Evolutionary conservation across 2,113 vertebrate genomes (phyloP), one percentile per base, ranked within the genome.

Genomic region (Gavia stellata): DNA sequence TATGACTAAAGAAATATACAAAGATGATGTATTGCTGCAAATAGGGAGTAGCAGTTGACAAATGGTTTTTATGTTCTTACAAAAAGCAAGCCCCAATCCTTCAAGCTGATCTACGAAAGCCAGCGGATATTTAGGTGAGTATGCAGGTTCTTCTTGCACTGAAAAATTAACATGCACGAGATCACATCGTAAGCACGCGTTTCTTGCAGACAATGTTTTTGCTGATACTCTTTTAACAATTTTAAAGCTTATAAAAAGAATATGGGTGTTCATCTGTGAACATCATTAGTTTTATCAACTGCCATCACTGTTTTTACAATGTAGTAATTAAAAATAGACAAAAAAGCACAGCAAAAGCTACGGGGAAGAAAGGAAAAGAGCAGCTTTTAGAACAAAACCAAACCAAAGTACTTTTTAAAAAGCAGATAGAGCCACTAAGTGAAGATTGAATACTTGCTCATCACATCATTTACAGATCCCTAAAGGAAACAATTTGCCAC

Each of bases 11-110:
- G 63, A 74, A 62, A 86, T 49, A 59, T 34, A 59, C 1, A 0
- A 88, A 93, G 53, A 80, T 96, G 95, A 96, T 96, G 45, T 66
- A 95, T 81, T 92, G 61, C 38, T 67, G 79, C 50, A 93, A 92
- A 83, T 0, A 62, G 45, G 74, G 42, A 77, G 63, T 74, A 28
- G 61, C 24, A 79, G 90, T 50, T 82, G 80, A 86, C 33, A 81
- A 90, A 90, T 74, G 59, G 33, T 68, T 77, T 36, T 58, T 38
- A 36, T 1, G n/a, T 44, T 88, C 79, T 62, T 28, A 80, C 28
- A 83, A 80, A 96, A 86, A 71, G 5, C 66, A 88, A 91, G 79
- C 52, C 55, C 29, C 34, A 83, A 55, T 93, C 75, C 75, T 88
- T 95, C 90, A 96, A 59, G 85, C 45, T 94, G 90, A 96, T 88